These are phyloP conservation scores for Asbolus verrucosus DNA, from an alignment of 1,140 invertebrate genomes.

Conservation along the genomic window DNA sequence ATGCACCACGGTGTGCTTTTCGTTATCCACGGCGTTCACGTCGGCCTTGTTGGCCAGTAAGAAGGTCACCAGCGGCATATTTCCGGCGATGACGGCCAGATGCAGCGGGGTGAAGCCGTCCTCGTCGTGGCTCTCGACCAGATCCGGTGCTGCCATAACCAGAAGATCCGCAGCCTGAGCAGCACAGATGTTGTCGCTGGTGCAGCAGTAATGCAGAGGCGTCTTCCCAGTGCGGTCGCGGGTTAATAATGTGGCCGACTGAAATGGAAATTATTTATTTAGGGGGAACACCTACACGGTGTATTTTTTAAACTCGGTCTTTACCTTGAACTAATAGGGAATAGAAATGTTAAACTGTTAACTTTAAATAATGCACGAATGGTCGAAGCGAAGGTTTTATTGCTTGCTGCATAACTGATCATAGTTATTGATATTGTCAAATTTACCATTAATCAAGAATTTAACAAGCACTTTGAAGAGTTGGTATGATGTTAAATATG, in stretches of 20 bases:
- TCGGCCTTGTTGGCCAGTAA: conserved; percentile 86
- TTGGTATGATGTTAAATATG: not conserved
- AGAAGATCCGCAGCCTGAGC: conserved; percentile 76
- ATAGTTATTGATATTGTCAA: conserved; percentile 16
- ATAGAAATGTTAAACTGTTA: conserved; percentile 1
- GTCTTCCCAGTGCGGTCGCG: conserved; percentile 87
- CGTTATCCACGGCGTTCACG: conserved; percentile 89
- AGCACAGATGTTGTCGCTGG: conserved; percentile 64
- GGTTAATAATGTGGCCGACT: conserved; percentile 74
- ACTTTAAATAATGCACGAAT: not conserved
- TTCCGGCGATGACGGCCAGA: conserved; percentile 92
- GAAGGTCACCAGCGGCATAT: conserved; percentile 83
- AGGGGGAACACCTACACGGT: not conserved
- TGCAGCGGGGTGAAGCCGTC: conserved; percentile 95
- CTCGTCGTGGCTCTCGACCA: conserved; percentile 86
- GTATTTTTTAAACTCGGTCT: not conserved
- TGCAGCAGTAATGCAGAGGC: conserved; percentile 92
- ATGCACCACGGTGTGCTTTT: conserved; percentile 96
- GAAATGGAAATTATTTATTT: conserved; percentile 51
- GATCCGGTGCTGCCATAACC: conserved; percentile 80
- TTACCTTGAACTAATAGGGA: conserved; percentile 11
- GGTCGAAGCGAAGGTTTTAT: not conserved
- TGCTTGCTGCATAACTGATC: not conserved
- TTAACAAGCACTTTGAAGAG: not conserved
- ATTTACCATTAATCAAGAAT: not conserved